These are phyloP conservation scores for Sciurus vulgaris DNA, from an alignment of 2,797 vertebrate genomes.

Conservation along the genomic window DNA sequence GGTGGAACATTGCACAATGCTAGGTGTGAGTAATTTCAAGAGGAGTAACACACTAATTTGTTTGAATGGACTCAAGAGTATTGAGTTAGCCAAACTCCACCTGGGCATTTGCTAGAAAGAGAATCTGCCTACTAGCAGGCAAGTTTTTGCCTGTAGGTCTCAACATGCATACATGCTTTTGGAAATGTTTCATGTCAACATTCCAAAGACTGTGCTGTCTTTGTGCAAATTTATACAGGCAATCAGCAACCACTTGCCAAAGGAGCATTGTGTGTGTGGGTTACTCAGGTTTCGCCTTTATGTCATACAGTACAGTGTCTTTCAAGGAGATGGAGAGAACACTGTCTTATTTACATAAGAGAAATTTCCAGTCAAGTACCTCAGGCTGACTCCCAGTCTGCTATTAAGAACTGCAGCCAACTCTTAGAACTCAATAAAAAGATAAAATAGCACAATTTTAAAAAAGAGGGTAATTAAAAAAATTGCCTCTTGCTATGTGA, in stretches of 20 bases:
- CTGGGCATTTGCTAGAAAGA: neutral
- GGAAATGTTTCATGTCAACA: conserved; percentile 8
- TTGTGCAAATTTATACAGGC: neutral
- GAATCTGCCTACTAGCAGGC: neutral
- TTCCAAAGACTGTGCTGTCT: neutral
- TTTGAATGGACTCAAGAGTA: neutral
- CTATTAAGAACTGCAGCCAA: neutral
- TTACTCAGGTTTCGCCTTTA: neutral
- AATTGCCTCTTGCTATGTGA: neutral
- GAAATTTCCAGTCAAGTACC: neutral
- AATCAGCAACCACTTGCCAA: neutral
- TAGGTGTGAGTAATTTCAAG: neutral
- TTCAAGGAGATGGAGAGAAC: neutral
- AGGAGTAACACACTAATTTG: neutral
- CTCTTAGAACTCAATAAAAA: conserved; percentile 31
- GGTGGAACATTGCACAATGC: neutral
- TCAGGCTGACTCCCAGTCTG: neutral
- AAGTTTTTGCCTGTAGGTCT: conserved; percentile 31
- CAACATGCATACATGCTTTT: neutral
- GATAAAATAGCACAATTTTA: neutral
- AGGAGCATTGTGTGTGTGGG: neutral
- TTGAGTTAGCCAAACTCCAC: neutral
- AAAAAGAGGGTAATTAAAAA: neutral
- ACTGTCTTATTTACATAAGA: neutral
- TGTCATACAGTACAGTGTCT: neutral